Evolutionary conservation across 2,113 vertebrate genomes (phyloP).

Genomic region (Procapra przewalskii): DNA sequence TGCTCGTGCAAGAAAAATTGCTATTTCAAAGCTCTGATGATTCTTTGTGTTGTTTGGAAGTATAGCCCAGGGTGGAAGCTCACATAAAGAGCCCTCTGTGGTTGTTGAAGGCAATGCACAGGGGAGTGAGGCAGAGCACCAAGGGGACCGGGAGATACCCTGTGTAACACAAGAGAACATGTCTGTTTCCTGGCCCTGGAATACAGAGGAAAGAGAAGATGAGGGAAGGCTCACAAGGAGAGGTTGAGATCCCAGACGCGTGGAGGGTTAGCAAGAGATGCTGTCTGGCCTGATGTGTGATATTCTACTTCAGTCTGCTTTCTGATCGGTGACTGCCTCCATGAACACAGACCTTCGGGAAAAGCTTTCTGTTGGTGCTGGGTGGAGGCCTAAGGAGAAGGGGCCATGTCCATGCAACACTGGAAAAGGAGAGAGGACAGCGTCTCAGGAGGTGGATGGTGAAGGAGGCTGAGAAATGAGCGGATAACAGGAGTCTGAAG

Average conservation of each 20-base stretch:
- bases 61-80: not conserved
- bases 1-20: not conserved
- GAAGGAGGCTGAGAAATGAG: not conserved
- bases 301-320: not conserved
- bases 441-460: not conserved
- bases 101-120: not conserved
- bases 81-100: not conserved
- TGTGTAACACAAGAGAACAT: not conserved
- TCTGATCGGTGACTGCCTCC: not conserved
- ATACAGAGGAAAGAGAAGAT: not conserved
- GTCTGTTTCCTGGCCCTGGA: not conserved
- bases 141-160: not conserved
- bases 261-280: not conserved
- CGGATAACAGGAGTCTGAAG: not conserved
- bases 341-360: not conserved
- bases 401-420: not conserved
- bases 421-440: not conserved
- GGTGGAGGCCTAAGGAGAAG: not conserved
- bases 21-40: not conserved
- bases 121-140: not conserved
- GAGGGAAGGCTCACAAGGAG: not conserved
- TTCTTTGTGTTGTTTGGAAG: not conserved
- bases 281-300: not conserved
- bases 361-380: not conserved
- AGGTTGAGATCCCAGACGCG: not conserved